A percentile compares a stretch with the other conserved stretches of the same genome.
phyloP scores from a whole-genome alignment of 2,888 invertebrate genomes.

The Cloeon dipterum region DNA sequence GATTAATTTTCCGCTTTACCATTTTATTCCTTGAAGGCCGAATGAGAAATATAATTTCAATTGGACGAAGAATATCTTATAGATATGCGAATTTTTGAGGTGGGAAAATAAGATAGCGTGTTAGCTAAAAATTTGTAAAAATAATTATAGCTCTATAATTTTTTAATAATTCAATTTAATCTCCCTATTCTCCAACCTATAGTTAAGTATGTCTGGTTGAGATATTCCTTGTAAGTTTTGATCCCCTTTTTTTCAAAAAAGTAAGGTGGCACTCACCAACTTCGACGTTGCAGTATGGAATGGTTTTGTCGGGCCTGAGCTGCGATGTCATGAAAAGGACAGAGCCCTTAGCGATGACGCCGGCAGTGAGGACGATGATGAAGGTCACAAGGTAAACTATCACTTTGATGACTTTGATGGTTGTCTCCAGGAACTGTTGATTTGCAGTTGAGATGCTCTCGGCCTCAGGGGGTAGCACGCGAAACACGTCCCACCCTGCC shows the following conservation, averaged over 20 bases:
- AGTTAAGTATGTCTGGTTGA: background rate
- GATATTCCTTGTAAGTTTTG: no score
- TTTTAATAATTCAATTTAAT: no score
- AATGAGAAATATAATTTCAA: no score
- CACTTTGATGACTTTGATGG: constrained; percentile 38
- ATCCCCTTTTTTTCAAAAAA: background rate
- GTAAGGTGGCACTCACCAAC: constrained; percentile 18
- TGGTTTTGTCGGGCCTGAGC: constrained; percentile 26
- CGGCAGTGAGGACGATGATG: constrained; percentile 34
- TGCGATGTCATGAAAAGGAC: constrained; percentile 51
- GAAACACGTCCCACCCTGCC: constrained; percentile 57
- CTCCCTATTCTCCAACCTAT: background rate
- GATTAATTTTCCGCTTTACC: no score
- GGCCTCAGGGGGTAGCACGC: constrained; percentile 41
- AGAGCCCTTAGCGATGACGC: constrained; percentile 48
- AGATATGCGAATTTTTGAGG: no score
- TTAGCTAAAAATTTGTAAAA: constrained; percentile 7
- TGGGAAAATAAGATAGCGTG: no score
- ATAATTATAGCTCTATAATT: no score
- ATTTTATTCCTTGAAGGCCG: no score
- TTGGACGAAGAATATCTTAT: no score
- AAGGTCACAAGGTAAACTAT: constrained; percentile 46
- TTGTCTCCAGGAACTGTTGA: constrained; percentile 30
- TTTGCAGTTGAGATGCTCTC: constrained; percentile 40
- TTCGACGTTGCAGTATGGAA: constrained; percentile 33